Conservation (phyloP, 1,140 invertebrate species). For the Oreohelix idahoensis region DNA sequence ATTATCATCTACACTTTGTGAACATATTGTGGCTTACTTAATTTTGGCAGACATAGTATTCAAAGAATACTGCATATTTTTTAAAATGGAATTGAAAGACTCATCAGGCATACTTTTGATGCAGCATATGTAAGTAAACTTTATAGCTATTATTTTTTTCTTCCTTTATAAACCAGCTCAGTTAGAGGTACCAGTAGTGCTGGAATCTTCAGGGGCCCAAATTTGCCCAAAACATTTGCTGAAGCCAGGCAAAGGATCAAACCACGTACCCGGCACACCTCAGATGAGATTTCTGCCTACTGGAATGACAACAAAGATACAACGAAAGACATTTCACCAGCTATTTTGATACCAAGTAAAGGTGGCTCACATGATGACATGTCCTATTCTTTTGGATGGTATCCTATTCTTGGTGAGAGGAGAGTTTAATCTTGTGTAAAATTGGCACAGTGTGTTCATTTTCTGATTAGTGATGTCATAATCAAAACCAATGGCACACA, state of each 20-base stretch:
- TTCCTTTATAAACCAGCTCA: slow-evolving; percentile 28
- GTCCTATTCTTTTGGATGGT: slow-evolving; percentile 62
- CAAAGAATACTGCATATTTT: too few species aligned
- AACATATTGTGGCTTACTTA: too few species aligned
- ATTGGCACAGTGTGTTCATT: too few species aligned
- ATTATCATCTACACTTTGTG: too few species aligned
- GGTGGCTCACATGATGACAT: slow-evolving; percentile 53
- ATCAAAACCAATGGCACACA: too few species aligned
- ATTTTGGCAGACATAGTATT: too few species aligned
- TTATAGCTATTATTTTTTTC: not conserved
- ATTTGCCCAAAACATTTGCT: slow-evolving; percentile 49
- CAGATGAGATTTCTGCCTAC: slow-evolving; percentile 57
- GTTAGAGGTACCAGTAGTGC: not conserved
- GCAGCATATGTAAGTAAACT: too few species aligned
- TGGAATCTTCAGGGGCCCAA: not conserved
- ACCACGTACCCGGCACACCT: slow-evolving; percentile 58
- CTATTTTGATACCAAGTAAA: slow-evolving; percentile 55
- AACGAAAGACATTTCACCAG: slow-evolving; percentile 37
- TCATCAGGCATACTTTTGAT: too few species aligned
- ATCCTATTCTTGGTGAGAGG: slow-evolving; percentile 38
- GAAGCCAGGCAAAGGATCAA: slow-evolving; percentile 54
- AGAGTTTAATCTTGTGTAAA: too few species aligned
- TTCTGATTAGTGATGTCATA: too few species aligned
- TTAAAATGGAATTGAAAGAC: too few species aligned
- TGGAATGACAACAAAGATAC: slow-evolving; percentile 45